Base-by-base conservation (phyloP, 2,888 invertebrate species). In the Scelioninae gen. 1 region DNA sequence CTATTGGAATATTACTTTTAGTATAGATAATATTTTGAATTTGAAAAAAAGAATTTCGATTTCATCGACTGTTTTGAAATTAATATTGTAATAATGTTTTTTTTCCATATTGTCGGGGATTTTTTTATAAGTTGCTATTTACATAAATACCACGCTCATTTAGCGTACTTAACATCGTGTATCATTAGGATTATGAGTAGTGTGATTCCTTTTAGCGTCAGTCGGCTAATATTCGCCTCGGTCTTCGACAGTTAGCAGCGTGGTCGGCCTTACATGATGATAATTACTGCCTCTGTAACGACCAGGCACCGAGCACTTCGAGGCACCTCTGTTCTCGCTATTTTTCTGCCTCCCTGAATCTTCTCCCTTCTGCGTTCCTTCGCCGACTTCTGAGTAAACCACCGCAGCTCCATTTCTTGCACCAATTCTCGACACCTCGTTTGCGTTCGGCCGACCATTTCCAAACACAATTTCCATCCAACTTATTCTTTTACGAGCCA, bases 361-460 rank as follows among this genome's bases (percentile, higher is more conserved):
- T 56, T 49, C 63, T 47, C 55, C 55, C 38, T 63, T 62, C 60
- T 45, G 15, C 76, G 31, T 53, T 68, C 47, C 51, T 53, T 38
- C 34, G 47, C 43, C 43, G 55, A 51, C 45, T 71, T 71, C 60
- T 32, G 31, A 53, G 69, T 75, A 69, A 62, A 68, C 29, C 45
- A 40, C 34, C 31, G 29, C n/a, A 71, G 63, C 45, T 51, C 34
- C 29, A 45, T 31, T 82, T 71, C 49, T 76, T 66, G 71, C 72
- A 49, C 53, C 65, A 66, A 71, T 65, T 69, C 71, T n/a, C 66
- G 49, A 76, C 76, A 82, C 82, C 66, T 81, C 62, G 69, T 81
- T 81, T 71, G 71, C 76, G 65, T 76, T 55, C 34, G 32, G 7
- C 15, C 32, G 43, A 9, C 45, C 47, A 40, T 45, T 68, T 58